A percentile compares a stretch with the other conserved stretches of the same genome.
Conservation (phyloP, 2,113 vertebrate genomes). For the Datnioides undecimradiatus region DNA sequence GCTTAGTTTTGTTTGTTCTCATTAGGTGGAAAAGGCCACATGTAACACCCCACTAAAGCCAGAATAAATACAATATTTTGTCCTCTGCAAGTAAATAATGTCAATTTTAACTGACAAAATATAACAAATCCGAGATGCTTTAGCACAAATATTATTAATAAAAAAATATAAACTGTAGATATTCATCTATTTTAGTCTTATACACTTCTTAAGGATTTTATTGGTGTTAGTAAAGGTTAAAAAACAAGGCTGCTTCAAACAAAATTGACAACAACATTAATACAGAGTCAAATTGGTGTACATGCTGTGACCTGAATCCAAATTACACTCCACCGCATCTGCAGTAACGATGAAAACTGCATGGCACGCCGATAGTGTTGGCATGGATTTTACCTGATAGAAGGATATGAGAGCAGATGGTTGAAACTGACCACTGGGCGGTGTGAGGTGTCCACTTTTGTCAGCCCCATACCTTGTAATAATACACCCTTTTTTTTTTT, state of each 20-base stretch:
- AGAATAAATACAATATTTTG: constrained; percentile 10
- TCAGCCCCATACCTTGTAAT: neutral
- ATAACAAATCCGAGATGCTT: neutral
- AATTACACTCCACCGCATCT: neutral
- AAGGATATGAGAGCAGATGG: constrained; percentile 1
- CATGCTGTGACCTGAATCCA: constrained; percentile 15
- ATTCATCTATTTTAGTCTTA: neutral
- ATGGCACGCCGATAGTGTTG: neutral
- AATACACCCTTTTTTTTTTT: neutral
- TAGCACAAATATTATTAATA: neutral
- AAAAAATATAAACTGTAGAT: neutral
- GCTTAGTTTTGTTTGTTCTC: constrained; percentile 48
- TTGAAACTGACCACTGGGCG: neutral
- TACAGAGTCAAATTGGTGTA: neutral
- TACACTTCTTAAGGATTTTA: neutral
- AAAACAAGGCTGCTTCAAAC: neutral
- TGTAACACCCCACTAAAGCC: neutral
- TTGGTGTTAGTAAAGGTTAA: neutral
- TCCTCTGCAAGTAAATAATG: constrained; percentile 6
- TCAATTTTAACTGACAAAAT: neutral
- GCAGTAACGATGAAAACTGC: constrained; percentile 1
- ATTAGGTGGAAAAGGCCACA: constrained; percentile 33
- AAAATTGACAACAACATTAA: neutral
- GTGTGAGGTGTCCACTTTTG: neutral
- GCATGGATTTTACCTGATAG: constrained; percentile 6